Conservation (phyloP, 2,797 vertebrate species). For the Malurus leucopterus region DNA sequence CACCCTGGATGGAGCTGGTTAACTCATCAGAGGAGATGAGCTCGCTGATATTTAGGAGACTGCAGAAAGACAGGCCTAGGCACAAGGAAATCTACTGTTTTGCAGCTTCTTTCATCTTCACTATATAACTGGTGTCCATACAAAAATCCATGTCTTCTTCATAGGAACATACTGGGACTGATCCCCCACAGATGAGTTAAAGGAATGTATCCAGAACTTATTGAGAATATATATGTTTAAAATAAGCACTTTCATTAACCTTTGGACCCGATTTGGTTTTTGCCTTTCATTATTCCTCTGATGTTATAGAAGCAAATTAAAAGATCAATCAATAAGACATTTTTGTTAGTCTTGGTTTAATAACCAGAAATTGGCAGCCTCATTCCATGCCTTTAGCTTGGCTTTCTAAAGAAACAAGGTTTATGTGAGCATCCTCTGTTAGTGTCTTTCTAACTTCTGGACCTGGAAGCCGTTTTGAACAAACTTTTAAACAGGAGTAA, state of each 20-base stretch:
- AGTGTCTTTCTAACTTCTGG: not conserved
- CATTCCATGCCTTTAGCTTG: not conserved
- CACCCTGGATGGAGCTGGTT: not conserved
- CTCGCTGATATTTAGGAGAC: not conserved
- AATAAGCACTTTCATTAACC: not conserved
- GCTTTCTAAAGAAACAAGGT: not conserved
- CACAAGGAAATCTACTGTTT: not conserved
- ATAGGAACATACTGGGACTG: accelerated
- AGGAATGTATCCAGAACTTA: not conserved
- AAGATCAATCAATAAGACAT: not conserved
- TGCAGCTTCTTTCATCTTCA: not conserved
- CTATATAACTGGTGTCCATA: not conserved
- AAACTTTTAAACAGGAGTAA: not conserved
- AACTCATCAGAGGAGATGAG: not conserved
- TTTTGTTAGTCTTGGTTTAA: not conserved
- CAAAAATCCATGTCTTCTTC: not conserved
- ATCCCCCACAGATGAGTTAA: not conserved
- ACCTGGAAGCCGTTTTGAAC: not conserved
- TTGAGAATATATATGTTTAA: not conserved
- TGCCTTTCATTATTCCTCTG: not conserved
- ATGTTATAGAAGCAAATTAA: not conserved
- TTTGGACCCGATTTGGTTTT: not conserved
- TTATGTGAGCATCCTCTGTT: not conserved
- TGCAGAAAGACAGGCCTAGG: not conserved
- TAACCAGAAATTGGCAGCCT: not conserved